These are phyloP conservation scores for Empidonax traillii DNA, from an alignment of 2,113 vertebrate species.

Conservation along the genomic window DNA sequence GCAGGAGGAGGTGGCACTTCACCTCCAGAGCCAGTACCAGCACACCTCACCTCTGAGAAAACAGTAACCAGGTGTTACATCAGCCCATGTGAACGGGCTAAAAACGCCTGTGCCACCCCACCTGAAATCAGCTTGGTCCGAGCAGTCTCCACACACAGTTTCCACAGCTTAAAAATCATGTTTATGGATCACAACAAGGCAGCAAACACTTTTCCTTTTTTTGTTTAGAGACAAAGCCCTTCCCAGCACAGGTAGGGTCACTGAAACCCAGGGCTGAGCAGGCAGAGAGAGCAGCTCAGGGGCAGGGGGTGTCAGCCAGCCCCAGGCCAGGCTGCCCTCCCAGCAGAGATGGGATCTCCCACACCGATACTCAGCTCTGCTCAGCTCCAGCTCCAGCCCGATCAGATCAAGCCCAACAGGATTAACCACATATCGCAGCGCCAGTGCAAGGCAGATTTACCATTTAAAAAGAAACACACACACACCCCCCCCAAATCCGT, in stretches of 20 bases:
- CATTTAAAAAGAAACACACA: background rate
- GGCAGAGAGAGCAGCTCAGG: background rate
- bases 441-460: background rate
- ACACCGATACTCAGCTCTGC: background rate
- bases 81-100: background rate
- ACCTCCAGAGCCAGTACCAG: background rate
- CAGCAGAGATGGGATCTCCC: background rate
- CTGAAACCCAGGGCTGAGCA: background rate
- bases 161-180: background rate
- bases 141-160: background rate
- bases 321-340: background rate
- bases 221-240: background rate
- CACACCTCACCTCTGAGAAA: background rate
- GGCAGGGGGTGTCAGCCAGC: background rate
- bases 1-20: background rate
- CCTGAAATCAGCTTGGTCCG: background rate
- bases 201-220: background rate
- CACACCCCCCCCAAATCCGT: background rate
- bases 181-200: background rate
- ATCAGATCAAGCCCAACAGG: constrained; percentile 52
- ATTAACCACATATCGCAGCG: background rate
- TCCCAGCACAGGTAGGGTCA: background rate
- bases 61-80: background rate
- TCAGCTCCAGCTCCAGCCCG: background rate
- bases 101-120: background rate